phyloP scores from a whole-genome alignment of 2,888 invertebrate genomes.

The Branchellion lobata region DNA sequence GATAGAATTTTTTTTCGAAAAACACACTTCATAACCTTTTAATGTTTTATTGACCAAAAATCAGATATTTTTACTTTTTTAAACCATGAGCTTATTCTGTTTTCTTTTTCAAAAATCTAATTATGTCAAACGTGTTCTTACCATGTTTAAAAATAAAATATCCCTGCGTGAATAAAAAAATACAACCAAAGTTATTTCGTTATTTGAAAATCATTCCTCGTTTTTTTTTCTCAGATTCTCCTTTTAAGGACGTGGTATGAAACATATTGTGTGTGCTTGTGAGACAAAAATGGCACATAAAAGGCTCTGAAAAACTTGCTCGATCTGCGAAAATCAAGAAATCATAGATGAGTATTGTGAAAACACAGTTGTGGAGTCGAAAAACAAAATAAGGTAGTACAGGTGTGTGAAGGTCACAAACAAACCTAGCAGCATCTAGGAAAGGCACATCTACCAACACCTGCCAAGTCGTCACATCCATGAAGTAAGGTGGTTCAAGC shows the following conservation, averaged over 20 bases:
- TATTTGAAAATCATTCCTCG: too few species aligned
- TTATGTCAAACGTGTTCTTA: too few species aligned
- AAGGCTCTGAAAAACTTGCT: conserved; percentile 76
- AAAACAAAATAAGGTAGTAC: not conserved
- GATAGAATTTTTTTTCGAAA: too few species aligned
- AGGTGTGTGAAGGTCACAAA: not conserved
- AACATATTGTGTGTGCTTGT: conserved; percentile 55
- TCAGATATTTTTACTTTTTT: too few species aligned
- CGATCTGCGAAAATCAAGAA: conserved; percentile 55
- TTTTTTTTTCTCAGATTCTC: too few species aligned
- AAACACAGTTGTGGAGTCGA: not conserved
- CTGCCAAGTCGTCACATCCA: conserved; percentile 72
- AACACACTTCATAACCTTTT: too few species aligned
- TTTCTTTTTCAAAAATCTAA: too few species aligned
- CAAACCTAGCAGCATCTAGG: conserved; percentile 71
- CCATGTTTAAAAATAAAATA: too few species aligned
- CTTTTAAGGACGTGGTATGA: conserved; percentile 56
- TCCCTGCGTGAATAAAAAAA: too few species aligned
- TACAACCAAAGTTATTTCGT: too few species aligned
- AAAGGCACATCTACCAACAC: conserved; percentile 73
- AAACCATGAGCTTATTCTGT: too few species aligned
- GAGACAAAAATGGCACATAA: conserved; percentile 72
- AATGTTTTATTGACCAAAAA: too few species aligned
- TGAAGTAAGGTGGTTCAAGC: conserved; percentile 78
- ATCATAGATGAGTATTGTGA: not conserved